Conservation (phyloP, 2,888 invertebrate genomes). For the Pseudeuparius sepicola region DNA sequence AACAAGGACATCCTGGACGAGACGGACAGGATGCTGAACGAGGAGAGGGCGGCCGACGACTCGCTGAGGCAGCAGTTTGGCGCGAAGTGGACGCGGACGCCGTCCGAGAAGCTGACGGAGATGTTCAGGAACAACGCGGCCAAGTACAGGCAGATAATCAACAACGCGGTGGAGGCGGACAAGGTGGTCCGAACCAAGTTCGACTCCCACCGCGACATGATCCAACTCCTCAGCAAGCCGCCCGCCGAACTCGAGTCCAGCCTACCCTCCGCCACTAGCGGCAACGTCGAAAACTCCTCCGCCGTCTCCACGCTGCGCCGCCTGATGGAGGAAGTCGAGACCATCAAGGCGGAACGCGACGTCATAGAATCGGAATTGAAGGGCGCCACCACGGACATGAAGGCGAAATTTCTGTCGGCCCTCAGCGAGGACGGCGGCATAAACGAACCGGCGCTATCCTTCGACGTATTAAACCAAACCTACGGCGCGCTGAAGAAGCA, state of each 20-base stretch:
- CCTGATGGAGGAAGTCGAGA: constrained; percentile 77
- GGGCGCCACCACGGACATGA: constrained; percentile 70
- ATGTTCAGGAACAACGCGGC: constrained; percentile 80
- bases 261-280: constrained; percentile 54
- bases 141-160: constrained; percentile 88
- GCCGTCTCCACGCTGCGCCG: constrained; percentile 57
- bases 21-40: constrained; percentile 74
- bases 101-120: constrained; percentile 79
- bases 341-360: constrained; percentile 81
- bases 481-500: constrained; percentile 71
- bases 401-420: constrained; percentile 65
- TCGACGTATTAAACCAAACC: constrained; percentile 60
- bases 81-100: constrained; percentile 84
- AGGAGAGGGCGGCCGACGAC: constrained; percentile 86
- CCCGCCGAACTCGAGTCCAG: constrained; percentile 58
- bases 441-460: constrained; percentile 63
- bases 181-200: constrained; percentile 81
- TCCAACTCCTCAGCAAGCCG: constrained; percentile 71
- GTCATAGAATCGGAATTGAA: constrained; percentile 80
- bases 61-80: constrained; percentile 83
- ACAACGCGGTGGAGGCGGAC: constrained; percentile 78
- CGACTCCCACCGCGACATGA: constrained; percentile 62
- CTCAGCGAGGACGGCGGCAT: constrained; percentile 68
- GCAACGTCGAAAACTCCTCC: constrained; percentile 44
- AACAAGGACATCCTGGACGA: constrained; percentile 94